Percentiles rank a stretch among this genome's conserved stretches.
Evolutionary conservation across 2,888 invertebrate genomes (phyloP).

Genomic region (Imbricaverruca yamaguchii): DNA sequence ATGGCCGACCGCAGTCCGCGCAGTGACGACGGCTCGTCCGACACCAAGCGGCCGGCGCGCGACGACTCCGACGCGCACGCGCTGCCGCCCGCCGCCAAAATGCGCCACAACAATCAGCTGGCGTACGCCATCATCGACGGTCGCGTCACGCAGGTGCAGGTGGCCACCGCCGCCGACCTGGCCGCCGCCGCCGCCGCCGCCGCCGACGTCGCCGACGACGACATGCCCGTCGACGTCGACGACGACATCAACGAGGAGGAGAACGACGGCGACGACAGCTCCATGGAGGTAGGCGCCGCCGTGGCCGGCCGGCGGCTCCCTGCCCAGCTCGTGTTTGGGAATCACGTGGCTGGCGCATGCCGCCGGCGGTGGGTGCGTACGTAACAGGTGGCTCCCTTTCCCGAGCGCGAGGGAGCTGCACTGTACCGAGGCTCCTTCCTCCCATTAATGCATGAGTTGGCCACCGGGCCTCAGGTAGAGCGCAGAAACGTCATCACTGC

Average conservation of each 20-base stretch:
- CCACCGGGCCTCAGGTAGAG: too few relatives aligned
- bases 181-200: constrained; percentile 19
- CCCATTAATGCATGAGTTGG: too few relatives aligned
- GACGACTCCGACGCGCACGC: neutral
- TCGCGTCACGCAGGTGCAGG: constrained; percentile 13
- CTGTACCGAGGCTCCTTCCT: too few relatives aligned
- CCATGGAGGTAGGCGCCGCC: constrained; percentile 9
- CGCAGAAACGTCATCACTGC: too few relatives aligned
- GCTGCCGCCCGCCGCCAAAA: neutral
- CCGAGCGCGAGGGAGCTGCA: neutral
- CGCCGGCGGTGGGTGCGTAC: too few relatives aligned
- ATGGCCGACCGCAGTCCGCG: constrained; percentile 3
- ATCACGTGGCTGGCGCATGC: too few relatives aligned
- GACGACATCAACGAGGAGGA: neutral
- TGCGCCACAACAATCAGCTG: neutral
- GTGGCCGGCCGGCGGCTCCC: too few relatives aligned
- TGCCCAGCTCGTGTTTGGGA: too few relatives aligned
- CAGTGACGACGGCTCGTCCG: neutral
- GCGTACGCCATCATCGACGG: constrained; percentile 22
- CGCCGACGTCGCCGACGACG: neutral
- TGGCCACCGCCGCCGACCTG: constrained; percentile 11
- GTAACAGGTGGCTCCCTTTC: too few relatives aligned
- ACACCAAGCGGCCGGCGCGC: neutral
- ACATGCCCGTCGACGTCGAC: constrained; percentile 7
- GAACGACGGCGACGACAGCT: neutral